Base-by-base conservation (phyloP, 1,140 invertebrate species). In the Neocloeon triangulifer region DNA sequence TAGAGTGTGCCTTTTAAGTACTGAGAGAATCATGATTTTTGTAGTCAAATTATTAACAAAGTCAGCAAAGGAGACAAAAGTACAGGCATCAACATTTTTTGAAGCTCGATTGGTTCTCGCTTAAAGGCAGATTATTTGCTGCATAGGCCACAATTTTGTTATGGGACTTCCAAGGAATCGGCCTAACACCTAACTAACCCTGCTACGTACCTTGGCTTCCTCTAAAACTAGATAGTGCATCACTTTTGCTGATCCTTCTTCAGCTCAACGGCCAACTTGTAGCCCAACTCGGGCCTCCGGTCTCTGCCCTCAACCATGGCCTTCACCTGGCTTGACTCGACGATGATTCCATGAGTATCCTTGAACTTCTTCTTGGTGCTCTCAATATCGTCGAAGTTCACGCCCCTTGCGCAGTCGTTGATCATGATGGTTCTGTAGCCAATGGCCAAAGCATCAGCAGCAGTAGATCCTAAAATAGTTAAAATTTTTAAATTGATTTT, bases 401-500 rank as follows among this genome's bases (percentile, higher is more conserved):
- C 84, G 4, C 88, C 89, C 25, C 85, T 64, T 41, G 73, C 73
- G 37, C 82, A 89, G 55, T 96, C 86, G 34, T 94, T 84, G 3
- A 96, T 62, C 2, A 94, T 51, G 29, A 89, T 64, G 14, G 88
- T 85, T 23, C 86, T 64, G 53, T 86, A 95, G 1, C 86, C 86
- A 39, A 79, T 75, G 3, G 78, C 76, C 4, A 89, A 47, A 0
- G 84, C 73, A 54, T 94, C 78, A 1, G 70, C 65, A 14, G 82
- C 79, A 1, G 88, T 91, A 5, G 78, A 77, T 19, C 76, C 76
- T 79, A 42, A 27, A 14, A 7, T 27, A 27, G 16, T 27, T 14
- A n/a, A 15, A 33, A 15, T 37, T 36, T 33, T 35, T 34, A 19
- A 19, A 21, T 12, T 36, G 17, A 21, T 15, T 3, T 29, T 38